Conservation (phyloP, 1,140 invertebrate genomes). For the Rhagoletis pomonella region DNA sequence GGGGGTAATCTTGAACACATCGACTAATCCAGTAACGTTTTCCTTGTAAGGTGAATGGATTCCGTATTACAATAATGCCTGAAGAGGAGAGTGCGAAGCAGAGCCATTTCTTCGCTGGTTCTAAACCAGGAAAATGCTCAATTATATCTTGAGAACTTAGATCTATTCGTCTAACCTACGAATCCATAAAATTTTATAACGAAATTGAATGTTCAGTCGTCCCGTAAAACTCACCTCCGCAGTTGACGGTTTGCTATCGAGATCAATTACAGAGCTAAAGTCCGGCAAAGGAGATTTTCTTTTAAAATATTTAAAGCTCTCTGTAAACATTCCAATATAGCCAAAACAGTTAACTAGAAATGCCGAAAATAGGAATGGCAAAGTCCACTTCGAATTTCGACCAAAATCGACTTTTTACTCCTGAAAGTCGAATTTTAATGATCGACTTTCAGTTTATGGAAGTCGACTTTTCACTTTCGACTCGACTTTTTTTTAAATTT, state of each 20-base stretch:
- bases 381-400: too few relatives aligned
- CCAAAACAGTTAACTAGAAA: too few relatives aligned
- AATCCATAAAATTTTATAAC: slow-evolving; percentile 1
- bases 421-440: too few relatives aligned
- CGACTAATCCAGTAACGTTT: slow-evolving; percentile 89
- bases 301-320: slow-evolving; percentile 79
- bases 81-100: slow-evolving; percentile 78
- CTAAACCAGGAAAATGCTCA: slow-evolving; percentile 67
- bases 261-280: slow-evolving; percentile 76
- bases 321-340: slow-evolving; percentile 73
- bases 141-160: slow-evolving; percentile 8
- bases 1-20: slow-evolving; percentile 86
- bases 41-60: slow-evolving; percentile 86
- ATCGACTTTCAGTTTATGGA: too few relatives aligned
- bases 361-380: too few relatives aligned
- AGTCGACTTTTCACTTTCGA: too few relatives aligned
- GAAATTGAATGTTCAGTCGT: background rate
- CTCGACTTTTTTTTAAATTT: too few relatives aligned
- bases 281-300: slow-evolving; percentile 75
- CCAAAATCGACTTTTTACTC: too few relatives aligned
- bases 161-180: slow-evolving; percentile 3
- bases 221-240: background rate
- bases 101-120: slow-evolving; percentile 76
- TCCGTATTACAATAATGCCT: slow-evolving; percentile 86
- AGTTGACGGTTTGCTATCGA: slow-evolving; percentile 61